Evolutionary conservation across 2,113 vertebrate species (phyloP).

Genomic region (Pimephales promelas): DNA sequence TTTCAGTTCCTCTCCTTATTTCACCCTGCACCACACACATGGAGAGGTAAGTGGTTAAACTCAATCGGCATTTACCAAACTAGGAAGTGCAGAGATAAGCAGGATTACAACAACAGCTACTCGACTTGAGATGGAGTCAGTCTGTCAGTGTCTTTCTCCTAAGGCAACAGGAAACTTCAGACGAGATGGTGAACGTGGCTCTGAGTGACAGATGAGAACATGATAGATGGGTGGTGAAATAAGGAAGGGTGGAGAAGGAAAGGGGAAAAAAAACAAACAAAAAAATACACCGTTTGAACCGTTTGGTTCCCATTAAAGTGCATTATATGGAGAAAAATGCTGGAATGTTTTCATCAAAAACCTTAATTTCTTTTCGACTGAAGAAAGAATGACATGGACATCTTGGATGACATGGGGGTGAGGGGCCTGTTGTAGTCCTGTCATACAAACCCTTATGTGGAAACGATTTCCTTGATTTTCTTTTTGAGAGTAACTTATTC

Average conservation of each 20-base stretch:
- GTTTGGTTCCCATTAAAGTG: too few species aligned
- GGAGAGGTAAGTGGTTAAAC: not conserved
- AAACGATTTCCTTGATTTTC: too few species aligned
- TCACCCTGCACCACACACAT: not conserved
- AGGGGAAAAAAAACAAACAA: not conserved
- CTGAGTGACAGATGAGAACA: conserved; percentile 34
- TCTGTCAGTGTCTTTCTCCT: conserved; percentile 38
- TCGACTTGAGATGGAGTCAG: conserved; percentile 24
- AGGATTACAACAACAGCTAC: conserved; percentile 47
- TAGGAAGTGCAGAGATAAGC: conserved; percentile 43
- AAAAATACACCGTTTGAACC: too few species aligned
- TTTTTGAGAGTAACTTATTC: too few species aligned
- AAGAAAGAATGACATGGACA: too few species aligned
- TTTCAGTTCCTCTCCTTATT: conserved; percentile 25
- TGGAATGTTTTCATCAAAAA: too few species aligned
- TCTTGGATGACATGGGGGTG: too few species aligned
- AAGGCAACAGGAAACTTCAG: conserved; percentile 18
- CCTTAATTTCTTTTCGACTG: too few species aligned
- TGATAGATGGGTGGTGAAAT: conserved; percentile 17
- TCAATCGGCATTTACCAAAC: conserved; percentile 14
- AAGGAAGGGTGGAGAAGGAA: conserved; percentile 19
- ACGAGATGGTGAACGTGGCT: conserved; percentile 8
- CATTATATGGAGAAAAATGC: too few species aligned
- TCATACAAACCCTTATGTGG: too few species aligned
- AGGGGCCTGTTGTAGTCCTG: too few species aligned